phyloP scores from a whole-genome alignment of 2,113 vertebrate genomes.

The Trichechus manatus region DNA sequence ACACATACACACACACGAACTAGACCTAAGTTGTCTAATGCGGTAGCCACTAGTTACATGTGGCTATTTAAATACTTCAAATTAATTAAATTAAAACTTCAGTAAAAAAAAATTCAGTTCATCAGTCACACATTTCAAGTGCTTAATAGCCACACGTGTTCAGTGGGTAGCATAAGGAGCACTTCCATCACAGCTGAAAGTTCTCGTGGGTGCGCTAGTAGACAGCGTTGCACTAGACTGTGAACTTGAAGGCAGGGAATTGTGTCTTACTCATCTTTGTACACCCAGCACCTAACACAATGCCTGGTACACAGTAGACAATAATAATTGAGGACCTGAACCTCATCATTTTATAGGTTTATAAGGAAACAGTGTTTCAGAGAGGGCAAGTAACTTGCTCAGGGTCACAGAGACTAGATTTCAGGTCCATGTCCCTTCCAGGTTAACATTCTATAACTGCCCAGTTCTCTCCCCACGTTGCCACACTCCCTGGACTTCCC shows the following conservation, averaged over 20 bases:
- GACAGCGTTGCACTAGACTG: neutral
- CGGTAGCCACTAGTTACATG: neutral
- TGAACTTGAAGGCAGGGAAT: neutral
- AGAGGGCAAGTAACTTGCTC: neutral
- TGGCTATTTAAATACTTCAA: neutral
- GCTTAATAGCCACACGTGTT: neutral
- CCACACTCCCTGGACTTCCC: neutral
- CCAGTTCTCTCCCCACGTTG: neutral
- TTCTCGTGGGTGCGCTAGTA: neutral
- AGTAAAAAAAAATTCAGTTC: neutral
- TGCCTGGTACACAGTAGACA: neutral
- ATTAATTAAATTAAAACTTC: conserved; percentile 15
- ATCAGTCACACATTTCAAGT: neutral
- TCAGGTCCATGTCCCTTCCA: neutral
- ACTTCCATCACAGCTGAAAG: neutral
- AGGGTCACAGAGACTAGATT: neutral
- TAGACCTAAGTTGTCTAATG: neutral
- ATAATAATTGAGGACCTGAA: neutral
- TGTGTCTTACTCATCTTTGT: neutral
- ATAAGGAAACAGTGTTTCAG: neutral
- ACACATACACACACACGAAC: neutral
- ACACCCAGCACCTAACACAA: neutral
- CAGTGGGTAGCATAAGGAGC: neutral
- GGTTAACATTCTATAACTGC: neutral
- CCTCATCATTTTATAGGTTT: neutral